A percentile compares a stretch with the other conserved stretches of the same genome.
These are phyloP conservation scores for Agraylea sexmaculata DNA, from an alignment of 1,140 invertebrate genomes.

Conservation along the genomic window DNA sequence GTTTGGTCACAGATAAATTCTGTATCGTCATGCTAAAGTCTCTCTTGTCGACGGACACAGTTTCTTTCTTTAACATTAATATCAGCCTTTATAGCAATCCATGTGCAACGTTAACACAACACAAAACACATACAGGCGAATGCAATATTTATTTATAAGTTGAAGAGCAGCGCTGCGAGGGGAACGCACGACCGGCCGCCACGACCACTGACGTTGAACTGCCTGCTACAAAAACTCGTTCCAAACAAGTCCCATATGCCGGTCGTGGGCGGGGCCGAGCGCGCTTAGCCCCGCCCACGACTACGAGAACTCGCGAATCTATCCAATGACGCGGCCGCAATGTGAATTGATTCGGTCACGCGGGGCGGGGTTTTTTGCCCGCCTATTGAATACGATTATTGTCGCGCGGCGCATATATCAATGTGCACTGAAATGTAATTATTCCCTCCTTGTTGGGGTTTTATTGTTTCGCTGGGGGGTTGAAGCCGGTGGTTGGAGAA, in stretches of 20 bases:
- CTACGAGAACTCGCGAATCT: background rate
- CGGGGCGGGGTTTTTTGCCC: too few species aligned
- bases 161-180: background rate
- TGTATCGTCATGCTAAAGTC: constrained; percentile 43
- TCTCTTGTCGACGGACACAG: constrained; percentile 24
- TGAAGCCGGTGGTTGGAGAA: too few species aligned
- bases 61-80: constrained; percentile 22
- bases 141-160: background rate
- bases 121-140: background rate
- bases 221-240: too few species aligned
- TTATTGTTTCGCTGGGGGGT: too few species aligned
- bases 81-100: background rate
- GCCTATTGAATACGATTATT: too few species aligned
- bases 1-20: constrained; percentile 32
- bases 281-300: constrained; percentile 1
- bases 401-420: too few species aligned
- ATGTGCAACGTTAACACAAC: background rate
- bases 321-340: constrained; percentile 3
- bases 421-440: too few species aligned
- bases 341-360: constrained; percentile 16
- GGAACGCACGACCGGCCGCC: background rate
- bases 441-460: too few species aligned
- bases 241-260: constrained; percentile 2
- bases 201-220: constrained; percentile 1
- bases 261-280: constrained; percentile 1